phyloP scores from a whole-genome alignment of 2,113 vertebrate species.

The Gopherus evgoodei region DNA sequence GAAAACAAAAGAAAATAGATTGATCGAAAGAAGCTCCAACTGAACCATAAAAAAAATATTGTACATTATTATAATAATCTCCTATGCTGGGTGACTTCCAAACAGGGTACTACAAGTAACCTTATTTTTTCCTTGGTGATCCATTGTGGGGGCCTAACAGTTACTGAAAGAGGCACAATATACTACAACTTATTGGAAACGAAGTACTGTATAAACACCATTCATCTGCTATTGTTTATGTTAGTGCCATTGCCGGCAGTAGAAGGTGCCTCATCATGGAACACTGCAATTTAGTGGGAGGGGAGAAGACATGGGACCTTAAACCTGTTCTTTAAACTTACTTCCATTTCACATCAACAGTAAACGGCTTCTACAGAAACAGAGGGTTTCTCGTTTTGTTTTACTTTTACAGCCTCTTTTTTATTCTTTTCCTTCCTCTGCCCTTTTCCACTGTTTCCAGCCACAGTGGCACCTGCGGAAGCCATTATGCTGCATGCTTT shows the following conservation, averaged over 20 bases:
- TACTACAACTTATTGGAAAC: not conserved
- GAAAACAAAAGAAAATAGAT: conserved; percentile 31
- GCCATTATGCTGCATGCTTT: rapidly evolving
- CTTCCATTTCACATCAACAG: not conserved
- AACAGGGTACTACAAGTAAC: not conserved
- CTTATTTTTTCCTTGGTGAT: not conserved
- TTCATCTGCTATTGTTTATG: not conserved
- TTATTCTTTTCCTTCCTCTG: not conserved
- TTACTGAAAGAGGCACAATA: not conserved
- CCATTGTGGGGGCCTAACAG: not conserved
- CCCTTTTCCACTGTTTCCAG: not conserved
- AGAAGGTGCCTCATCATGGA: not conserved
- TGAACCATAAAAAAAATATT: conserved; percentile 49
- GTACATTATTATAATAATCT: conserved; percentile 27
- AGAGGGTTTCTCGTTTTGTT: not conserved
- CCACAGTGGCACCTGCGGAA: not conserved
- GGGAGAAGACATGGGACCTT: not conserved
- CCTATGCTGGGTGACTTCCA: not conserved
- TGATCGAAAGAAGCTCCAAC: not conserved
- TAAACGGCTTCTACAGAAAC: not conserved
- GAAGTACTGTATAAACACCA: not conserved
- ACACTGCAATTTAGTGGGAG: not conserved
- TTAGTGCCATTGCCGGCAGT: not conserved
- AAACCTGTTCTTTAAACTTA: not conserved
- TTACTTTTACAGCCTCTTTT: not conserved